Conservation (phyloP, 2,888 invertebrate genomes). For the Luffia ferchaultella region DNA sequence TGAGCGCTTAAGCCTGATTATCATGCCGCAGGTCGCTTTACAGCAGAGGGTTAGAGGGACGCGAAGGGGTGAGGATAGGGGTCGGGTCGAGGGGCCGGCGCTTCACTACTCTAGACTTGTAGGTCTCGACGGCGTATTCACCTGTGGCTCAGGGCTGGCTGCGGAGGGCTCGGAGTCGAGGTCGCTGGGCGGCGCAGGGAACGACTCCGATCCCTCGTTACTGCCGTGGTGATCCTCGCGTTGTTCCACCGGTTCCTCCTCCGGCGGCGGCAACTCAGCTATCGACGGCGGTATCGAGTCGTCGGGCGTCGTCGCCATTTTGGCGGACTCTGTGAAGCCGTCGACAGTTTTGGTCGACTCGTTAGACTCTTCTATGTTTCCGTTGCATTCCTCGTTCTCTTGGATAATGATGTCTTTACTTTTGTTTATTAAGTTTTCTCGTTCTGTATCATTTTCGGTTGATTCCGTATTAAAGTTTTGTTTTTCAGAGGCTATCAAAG, state of each 20-base stretch:
- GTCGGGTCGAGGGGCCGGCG: neutral
- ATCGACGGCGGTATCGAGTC: slow-evolving; percentile 19
- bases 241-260: slow-evolving; percentile 9
- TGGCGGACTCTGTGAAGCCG: neutral
- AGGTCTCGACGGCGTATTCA: slow-evolving; percentile 34
- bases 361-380: slow-evolving; percentile 15
- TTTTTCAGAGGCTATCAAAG: neutral
- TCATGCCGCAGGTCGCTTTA: too few species aligned
- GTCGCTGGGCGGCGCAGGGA: slow-evolving; percentile 25
- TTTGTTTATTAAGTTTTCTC: slow-evolving; percentile 26
- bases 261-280: slow-evolving; percentile 15
- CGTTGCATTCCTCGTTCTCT: slow-evolving; percentile 27
- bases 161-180: slow-evolving; percentile 16
- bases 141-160: slow-evolving; percentile 30
- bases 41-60: too few species aligned
- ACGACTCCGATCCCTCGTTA: slow-evolving; percentile 21
- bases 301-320: slow-evolving; percentile 15
- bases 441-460: slow-evolving; percentile 19
- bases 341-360: too few species aligned
- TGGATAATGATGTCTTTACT: slow-evolving; percentile 23
- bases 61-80: neutral
- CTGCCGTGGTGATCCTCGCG: neutral
- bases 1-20: too few species aligned
- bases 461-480: neutral
- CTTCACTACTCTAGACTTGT: neutral